Base-by-base conservation (phyloP, 1,140 invertebrate genomes). In the Lasioglossum albipes region DNA sequence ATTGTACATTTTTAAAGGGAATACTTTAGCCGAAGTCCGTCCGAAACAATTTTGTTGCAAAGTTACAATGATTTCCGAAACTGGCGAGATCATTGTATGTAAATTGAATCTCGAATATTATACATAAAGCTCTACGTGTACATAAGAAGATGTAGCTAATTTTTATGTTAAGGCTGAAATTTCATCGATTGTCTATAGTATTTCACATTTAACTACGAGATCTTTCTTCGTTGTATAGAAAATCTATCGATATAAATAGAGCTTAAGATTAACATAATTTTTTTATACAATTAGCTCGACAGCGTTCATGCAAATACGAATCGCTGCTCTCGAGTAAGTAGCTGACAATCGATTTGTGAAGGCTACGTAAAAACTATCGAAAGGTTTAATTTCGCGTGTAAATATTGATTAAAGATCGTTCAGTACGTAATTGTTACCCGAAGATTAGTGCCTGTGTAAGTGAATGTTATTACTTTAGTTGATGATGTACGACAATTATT, bases 21-120 rank as follows among this genome's bases (percentile, higher is more conserved):
- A 86, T 83, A 88, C 85, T 90, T 90, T 89, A 90, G 89, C 87
- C 84, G 86, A 92, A 92, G 89, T 93, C 92, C 92, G 92, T 93
- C 92, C 92, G 89, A 90, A 91, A 85, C 81, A 91, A 91, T 91
- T 88, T 91, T 87, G 71, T 91, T 86, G 84, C 78, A 82, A 73
- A 79, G 82, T 66, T 73, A 61, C 42, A 76, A 73, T 68, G 62
- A 86, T 74, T 59, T 61, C 67, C 77, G 16, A 41, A n/a, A 68
- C 79, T 54, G 64, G 49, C 61, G 83, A 85, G 54, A 78, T 84
- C 75, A 81, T 16, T 71, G 69, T 31, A 49, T 54, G 18, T 54
- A 73, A 81, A 82, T n/a, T 69, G 83, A 83, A 84, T 87, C 78
- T 87, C 75, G 27, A 84, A 82, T 86, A 75, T 74, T 77, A 65